Base-by-base conservation (phyloP, 1,140 invertebrate species). In the Caerostris extrusa region DNA sequence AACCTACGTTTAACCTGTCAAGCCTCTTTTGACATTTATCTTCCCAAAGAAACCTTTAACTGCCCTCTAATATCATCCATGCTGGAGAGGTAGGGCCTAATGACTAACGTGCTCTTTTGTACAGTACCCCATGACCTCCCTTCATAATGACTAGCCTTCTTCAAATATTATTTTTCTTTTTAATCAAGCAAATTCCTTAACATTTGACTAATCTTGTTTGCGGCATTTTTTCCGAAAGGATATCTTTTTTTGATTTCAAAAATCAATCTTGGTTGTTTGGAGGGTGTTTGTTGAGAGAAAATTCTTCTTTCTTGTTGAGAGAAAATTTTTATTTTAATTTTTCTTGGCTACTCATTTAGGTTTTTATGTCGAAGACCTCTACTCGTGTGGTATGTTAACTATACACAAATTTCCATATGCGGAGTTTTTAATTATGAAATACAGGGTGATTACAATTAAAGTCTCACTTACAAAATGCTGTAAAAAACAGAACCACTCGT, bases 1-100 rank as follows among this genome's bases (percentile, higher is more conserved):
- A n/a, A n/a, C n/a, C n/a, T n/a, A n/a, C n/a, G n/a, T n/a, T n/a
- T n/a, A n/a, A n/a, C n/a, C n/a, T n/a, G n/a, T n/a, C n/a, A n/a
- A n/a, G n/a, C n/a, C n/a, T n/a, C 61, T 17, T 83, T 77, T 14
- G 5, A n/a, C 53, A 19, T 83, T n/a, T 19, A 83, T 57, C 56
- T 58, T 57, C 12, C 3, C 56, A 19, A 14, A 12, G 81, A 53
- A 83, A 58, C 56, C 55, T 83, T 83, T 83, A 83, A 83, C 55
- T 83, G 82, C 56, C 56, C 14, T n/a, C 19, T 83, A 83, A 83
- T 83, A 55, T 83, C 82, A n/a, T 83, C n/a, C n/a, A 14, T 17
- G 3, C 6, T 34, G 55, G 19, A 10, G 82, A 7, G 17, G 14
- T 10, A 57, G 53, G n/a, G 4, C 8, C 34, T 17, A 19, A 12